Evolutionary conservation across 2,888 invertebrate genomes (phyloP).

Genomic region (Drosophila lutescens): DNA sequence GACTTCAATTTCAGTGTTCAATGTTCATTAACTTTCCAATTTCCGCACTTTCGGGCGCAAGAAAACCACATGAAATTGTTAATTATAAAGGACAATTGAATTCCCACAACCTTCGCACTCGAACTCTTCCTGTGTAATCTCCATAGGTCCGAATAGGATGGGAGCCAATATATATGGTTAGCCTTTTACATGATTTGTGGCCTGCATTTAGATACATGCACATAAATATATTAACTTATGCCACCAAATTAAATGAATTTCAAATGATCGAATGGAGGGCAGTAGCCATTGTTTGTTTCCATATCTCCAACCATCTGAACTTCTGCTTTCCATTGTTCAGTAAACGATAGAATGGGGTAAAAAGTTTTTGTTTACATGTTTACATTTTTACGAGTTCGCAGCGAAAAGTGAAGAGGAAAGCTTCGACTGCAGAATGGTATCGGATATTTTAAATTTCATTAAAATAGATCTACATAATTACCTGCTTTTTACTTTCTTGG

Average conservation of each 20-base stretch:
- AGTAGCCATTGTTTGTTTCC: conserved; percentile 19
- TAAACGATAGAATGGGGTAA: conserved; percentile 7
- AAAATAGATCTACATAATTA: background rate
- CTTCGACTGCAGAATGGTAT: background rate
- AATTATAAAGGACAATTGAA: conserved; percentile 72
- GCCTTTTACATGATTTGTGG: conserved; percentile 17
- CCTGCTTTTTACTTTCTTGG: no score
- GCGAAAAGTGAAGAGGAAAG: conserved; percentile 12
- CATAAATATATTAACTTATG: conserved; percentile 26
- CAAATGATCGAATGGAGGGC: conserved; percentile 45
- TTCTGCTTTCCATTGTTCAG: conserved; percentile 29
- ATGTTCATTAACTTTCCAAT: conserved; percentile 35
- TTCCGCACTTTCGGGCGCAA: conserved; percentile 12
- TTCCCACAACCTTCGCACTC: conserved; percentile 6
- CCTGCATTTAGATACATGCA: conserved; percentile 16
- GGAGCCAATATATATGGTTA: conserved; percentile 15
- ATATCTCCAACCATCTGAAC: conserved; percentile 14
- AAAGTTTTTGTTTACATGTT: conserved; percentile 40
- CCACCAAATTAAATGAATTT: conserved; percentile 58
- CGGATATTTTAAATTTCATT: background rate
- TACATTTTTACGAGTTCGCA: conserved; percentile 44
- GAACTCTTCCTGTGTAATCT: conserved; percentile 1
- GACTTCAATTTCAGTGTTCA: background rate
- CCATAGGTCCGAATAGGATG: background rate
- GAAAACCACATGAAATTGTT: conserved; percentile 69